Base-by-base conservation (phyloP, 35 echinoderm and acorn worm species). In the Apostichopus japonicus region DNA sequence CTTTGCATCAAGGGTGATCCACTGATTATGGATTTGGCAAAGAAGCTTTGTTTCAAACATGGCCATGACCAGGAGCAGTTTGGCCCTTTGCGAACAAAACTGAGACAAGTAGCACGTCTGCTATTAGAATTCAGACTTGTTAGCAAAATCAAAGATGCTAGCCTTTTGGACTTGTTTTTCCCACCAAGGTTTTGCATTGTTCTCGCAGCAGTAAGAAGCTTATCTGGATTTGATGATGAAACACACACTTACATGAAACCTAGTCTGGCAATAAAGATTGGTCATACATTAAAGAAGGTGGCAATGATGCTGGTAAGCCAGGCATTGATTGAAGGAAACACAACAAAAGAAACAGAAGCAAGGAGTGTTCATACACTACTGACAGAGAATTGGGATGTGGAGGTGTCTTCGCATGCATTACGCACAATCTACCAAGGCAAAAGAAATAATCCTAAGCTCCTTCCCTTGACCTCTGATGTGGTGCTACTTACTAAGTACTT, bases 381-480 rank as follows among this genome's bases (percentile, higher is more conserved):
- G 27, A 81, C 24, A 90, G 90, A 97, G 92, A 77, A 94, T 52
- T 97, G 96, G 96, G 79, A 79, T 90, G 51, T 78, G 17, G 54
- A 63, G 53, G 96, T 94, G 17, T 96, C 95, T 23, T 57, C 65
- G 0, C 93, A 96, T 78, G 93, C 95, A 72, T 65, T 94, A 84
- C 53, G 90, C 23, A 96, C 95, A 61, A 78, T 96, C 27, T 77
- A 94, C 86, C 90, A 96, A 24, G 91, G 84, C 5, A 96, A 94
- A 51, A 79, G 93, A 71, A 94, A 96, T 63, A 94, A 94, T 92
- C 90, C 90, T 23, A 96, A 92, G 16, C 83, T 79, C 22, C 24
- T 96, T 56, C 95, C 95, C 56, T 52, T 96, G n/a, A 96, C 95
- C 89, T 21, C 67, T 24, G 95, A 96, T 90, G 90, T 96, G 16